A percentile compares a stretch with the other conserved stretches of the same genome.
Evolutionary conservation across 2,113 vertebrate species (phyloP).

Genomic region (Rhabdomys dilectus): DNA sequence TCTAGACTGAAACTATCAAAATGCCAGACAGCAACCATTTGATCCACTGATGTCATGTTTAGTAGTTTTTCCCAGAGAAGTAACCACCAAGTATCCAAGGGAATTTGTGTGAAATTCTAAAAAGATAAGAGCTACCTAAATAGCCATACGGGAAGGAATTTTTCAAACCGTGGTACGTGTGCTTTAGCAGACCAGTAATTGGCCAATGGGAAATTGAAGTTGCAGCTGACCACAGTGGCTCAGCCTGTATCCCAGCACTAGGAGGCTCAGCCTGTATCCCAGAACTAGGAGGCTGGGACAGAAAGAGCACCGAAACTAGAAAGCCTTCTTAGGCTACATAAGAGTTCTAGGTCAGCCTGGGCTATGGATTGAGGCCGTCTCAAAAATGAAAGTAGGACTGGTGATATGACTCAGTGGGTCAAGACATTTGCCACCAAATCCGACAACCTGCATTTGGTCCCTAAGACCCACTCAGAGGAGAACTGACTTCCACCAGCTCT

Average conservation of each 20-base stretch:
- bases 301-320: background rate
- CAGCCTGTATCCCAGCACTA: background rate
- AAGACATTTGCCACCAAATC: background rate
- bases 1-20: background rate
- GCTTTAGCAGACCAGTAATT: background rate
- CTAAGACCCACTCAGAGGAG: too few species aligned
- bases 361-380: background rate
- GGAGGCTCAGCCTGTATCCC: background rate
- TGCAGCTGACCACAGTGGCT: background rate
- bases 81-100: background rate
- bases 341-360: background rate
- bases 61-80: slow-evolving; percentile 25
- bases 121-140: background rate
- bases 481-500: background rate
- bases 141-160: background rate
- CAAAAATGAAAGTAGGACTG: background rate
- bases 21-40: slow-evolving; percentile 16
- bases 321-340: background rate
- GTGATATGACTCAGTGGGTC: background rate
- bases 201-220: background rate
- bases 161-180: background rate
- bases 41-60: background rate
- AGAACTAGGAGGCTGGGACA: background rate
- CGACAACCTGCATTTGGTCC: background rate
- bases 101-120: background rate